Percentiles rank a stretch among this genome's conserved stretches.
Evolutionary conservation across 2,797 vertebrate genomes (phyloP).

Genomic region (Centropyge bicolor): DNA sequence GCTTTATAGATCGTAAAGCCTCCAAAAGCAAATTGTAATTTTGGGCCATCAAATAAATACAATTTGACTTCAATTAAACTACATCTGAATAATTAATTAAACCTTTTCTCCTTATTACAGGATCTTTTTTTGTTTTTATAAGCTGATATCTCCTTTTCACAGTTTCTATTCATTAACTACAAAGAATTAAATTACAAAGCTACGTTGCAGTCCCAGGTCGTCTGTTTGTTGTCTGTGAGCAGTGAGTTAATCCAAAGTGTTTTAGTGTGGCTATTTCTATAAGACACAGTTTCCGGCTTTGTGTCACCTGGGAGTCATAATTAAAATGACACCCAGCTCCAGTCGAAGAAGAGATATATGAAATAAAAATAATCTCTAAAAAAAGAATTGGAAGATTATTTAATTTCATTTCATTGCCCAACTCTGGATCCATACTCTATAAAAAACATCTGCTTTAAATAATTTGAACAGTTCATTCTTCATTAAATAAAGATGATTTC

Average conservation of each 20-base stretch:
- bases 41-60: too few relatives aligned
- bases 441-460: slow-evolving; percentile 42
- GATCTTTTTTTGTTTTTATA: not conserved
- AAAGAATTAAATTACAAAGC: not conserved
- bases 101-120: not conserved
- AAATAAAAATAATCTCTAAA: not conserved
- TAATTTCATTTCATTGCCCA: slow-evolving; percentile 9
- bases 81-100: slow-evolving; percentile 7
- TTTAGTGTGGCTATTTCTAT: not conserved
- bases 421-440: slow-evolving; percentile 4
- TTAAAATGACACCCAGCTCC: slow-evolving; percentile 8
- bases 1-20: too few relatives aligned
- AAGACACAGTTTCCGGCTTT: not conserved
- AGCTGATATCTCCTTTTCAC: not conserved
- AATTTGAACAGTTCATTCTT: slow-evolving; percentile 29
- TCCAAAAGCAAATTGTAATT: too few relatives aligned
- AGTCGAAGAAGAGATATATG: not conserved
- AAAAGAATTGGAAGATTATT: slow-evolving; percentile 2
- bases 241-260: not conserved
- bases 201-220: not conserved
- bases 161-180: slow-evolving; percentile 6
- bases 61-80: not conserved
- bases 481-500: slow-evolving; percentile 51
- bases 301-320: not conserved
- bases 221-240: not conserved